Evolutionary conservation across 2,888 invertebrate species (phyloP).

Genomic region (Perizoma affinitatum): DNA sequence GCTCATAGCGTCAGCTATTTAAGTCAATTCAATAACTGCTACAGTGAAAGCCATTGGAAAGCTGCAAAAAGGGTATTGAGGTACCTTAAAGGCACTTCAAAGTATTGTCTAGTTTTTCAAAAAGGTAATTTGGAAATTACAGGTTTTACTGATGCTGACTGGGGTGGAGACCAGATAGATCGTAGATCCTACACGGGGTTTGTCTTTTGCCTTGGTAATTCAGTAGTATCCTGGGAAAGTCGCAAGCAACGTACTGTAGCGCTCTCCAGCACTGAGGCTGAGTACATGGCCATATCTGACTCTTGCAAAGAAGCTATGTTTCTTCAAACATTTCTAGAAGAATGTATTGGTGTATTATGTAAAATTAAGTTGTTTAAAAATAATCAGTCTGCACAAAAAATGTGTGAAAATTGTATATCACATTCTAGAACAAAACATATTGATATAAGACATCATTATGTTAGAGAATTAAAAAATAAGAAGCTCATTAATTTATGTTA

Average conservation of each 20-base stretch:
- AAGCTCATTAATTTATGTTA: slow-evolving; percentile 1
- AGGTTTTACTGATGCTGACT: slow-evolving; percentile 5
- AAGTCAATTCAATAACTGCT: slow-evolving; percentile 36
- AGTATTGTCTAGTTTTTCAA: slow-evolving; percentile 1
- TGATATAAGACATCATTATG: neutral
- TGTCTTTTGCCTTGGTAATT: neutral
- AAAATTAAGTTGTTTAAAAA: neutral
- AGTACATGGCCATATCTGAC: slow-evolving; percentile 1
- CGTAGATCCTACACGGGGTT: neutral
- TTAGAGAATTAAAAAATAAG: neutral
- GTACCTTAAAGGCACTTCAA: slow-evolving; percentile 34
- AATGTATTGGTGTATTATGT: neutral
- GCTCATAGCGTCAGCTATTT: slow-evolving; percentile 32
- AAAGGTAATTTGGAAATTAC: neutral
- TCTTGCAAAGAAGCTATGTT: neutral
- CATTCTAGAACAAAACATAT: neutral
- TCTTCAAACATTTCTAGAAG: neutral
- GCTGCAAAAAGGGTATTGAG: slow-evolving; percentile 36
- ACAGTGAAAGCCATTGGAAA: slow-evolving; percentile 33
- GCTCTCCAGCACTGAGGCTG: slow-evolving; percentile 1
- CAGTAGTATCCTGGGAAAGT: neutral
- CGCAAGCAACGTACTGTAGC: neutral
- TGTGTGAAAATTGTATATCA: neutral
- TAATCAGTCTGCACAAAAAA: neutral
- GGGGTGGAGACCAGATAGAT: neutral